Conservation (phyloP, 2,888 invertebrate species). For the Ommatoiulus sabulosus region DNA sequence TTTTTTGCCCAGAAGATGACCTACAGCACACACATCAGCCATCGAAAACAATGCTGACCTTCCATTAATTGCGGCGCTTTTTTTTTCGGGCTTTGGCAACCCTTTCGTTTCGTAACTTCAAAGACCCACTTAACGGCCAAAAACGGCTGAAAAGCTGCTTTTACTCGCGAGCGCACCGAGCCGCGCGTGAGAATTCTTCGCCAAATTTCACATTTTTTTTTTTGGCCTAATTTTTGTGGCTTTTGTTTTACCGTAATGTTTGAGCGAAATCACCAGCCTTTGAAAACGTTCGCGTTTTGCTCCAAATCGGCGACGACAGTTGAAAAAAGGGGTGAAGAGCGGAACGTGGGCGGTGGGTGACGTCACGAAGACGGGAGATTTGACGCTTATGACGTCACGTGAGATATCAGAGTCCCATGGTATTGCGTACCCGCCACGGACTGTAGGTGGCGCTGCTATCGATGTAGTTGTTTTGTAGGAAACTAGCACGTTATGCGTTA, state of each 20-base stretch:
- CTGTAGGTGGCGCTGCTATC: too few species aligned
- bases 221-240: conserved; percentile 35
- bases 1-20: conserved; percentile 24
- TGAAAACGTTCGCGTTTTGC: conserved; percentile 9
- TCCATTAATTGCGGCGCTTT: conserved; percentile 15
- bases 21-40: conserved; percentile 43
- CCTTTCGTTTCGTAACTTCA: conserved; percentile 26
- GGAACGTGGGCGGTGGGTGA: background rate
- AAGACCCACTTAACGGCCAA: conserved; percentile 24
- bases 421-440: too few species aligned
- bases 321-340: background rate
- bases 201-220: background rate
- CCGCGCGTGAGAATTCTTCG: conserved; percentile 7
- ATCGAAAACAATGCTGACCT: conserved; percentile 40
- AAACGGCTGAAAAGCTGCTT: conserved; percentile 1
- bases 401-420: too few species aligned
- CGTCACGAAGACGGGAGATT: background rate
- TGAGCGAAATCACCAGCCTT: conserved; percentile 13
- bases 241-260: conserved; percentile 20
- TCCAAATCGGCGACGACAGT: background rate
- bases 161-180: conserved; percentile 14
- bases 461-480: too few species aligned
- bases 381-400: too few species aligned
- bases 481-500: too few species aligned
- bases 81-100: background rate